Base-by-base conservation (phyloP, 2,888 invertebrate species). In the Cheilosia scutellata region DNA sequence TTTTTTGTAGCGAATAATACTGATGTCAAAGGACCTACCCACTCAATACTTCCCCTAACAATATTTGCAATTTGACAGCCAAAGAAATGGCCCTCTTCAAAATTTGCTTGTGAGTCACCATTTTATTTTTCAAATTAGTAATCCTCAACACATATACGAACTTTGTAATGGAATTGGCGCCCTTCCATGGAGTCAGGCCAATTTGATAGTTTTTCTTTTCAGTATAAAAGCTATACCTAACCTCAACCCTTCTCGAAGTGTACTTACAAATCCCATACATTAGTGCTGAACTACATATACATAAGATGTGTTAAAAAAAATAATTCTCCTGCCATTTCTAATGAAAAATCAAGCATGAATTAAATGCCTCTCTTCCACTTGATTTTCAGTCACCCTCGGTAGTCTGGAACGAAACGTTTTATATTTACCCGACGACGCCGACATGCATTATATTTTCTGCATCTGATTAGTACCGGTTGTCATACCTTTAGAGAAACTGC, bases 391-490 rank as follows among this genome's bases (percentile, higher is more conserved):
- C 65, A 40, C 37, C 65, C 51, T 37, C 37, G 49, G n/a, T 20
- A 20, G 47, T n/a, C 37, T 27, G 7, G 25, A 51, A 51, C 37
- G 25, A 65, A 25, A 53, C 40, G 13, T 40, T 16, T 40, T 6
- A 27, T 7, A 40, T n/a, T 4, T 53, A 33, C 37, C 37, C 25
- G 20, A 20, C 20, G 20, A 20, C 20, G 20, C 20, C 20, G 7
- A 25, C 20, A 11, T 29, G 2, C 9, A 13, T 25, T 40, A 33
- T 5, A 37, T 37, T 68, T 44, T 7, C 31, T 44, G 47, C 9
- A 57, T 57, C n/a, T 33, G 70, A 70, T 58, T 58, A 58, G 33
- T 11, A 31, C 57, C 57, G 57, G 47, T 44, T 70, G 47, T 47
- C 31, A 47, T 58, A 70, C 16, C 29, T 13, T 62, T n/a, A 11